Conservation (phyloP, 2,888 invertebrate genomes). For the Eurytoma adleriae region DNA sequence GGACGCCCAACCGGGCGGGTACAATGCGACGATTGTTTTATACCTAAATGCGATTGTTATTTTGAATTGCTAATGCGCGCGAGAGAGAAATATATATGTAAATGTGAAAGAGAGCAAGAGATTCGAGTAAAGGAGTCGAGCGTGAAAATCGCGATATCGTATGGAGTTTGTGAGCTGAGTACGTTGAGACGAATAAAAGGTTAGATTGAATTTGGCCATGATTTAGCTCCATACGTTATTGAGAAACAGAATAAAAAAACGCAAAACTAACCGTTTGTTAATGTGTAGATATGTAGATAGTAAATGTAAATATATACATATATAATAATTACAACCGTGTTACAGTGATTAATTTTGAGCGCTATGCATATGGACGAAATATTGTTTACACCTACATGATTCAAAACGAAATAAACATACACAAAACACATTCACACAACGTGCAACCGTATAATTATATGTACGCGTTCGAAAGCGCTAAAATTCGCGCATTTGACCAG, state of each 20-base stretch:
- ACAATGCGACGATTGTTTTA: slow-evolving; percentile 51
- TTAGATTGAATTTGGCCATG: slow-evolving; percentile 41
- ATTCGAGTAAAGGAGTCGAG: slow-evolving; percentile 39
- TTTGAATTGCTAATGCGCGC: slow-evolving; percentile 45
- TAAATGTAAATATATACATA: slow-evolving; percentile 73
- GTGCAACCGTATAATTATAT: slow-evolving; percentile 55
- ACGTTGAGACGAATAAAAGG: slow-evolving; percentile 21
- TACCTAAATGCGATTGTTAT: slow-evolving; percentile 54
- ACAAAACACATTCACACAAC: slow-evolving; percentile 55
- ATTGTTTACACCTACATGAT: slow-evolving; percentile 54
- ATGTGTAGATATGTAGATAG: slow-evolving; percentile 77
- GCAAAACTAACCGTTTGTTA: slow-evolving; percentile 74
- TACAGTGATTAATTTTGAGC: slow-evolving; percentile 64
- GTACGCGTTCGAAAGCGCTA: slow-evolving; percentile 54
- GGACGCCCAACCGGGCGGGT: slow-evolving; percentile 18
- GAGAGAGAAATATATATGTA: slow-evolving; percentile 28
- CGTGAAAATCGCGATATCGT: slow-evolving; percentile 38
- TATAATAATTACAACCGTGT: slow-evolving; percentile 66
- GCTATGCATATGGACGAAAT: slow-evolving; percentile 57
- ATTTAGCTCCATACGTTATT: slow-evolving; percentile 45
- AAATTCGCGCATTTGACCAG: slow-evolving; percentile 58
- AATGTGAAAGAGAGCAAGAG: slow-evolving; percentile 48
- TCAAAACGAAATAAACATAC: slow-evolving; percentile 45
- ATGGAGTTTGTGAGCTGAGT: slow-evolving; percentile 32
- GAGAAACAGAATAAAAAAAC: slow-evolving; percentile 59